Conservation (phyloP, 64 coral and sea anemone genomes). For the Montipora capricornis region DNA sequence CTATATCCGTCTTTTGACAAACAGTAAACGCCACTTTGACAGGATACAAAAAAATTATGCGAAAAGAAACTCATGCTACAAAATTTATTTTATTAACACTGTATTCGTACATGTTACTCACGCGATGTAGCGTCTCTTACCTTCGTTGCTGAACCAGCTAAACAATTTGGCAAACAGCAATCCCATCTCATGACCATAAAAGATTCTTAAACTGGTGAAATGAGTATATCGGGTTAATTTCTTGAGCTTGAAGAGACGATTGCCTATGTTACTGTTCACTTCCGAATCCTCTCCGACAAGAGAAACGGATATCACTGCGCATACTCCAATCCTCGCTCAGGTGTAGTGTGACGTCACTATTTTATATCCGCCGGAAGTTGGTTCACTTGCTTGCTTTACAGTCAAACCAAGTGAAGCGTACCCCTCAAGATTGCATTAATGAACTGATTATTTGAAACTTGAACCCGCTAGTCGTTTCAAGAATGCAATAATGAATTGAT, state of each 20-base stretch:
- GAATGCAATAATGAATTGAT: no score
- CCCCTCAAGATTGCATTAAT: no score
- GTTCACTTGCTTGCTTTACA: no score
- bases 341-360: conserved; percentile 3
- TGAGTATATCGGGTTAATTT: neutral
- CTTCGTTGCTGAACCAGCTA: conserved; percentile 94
- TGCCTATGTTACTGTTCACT: neutral
- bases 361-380: neutral
- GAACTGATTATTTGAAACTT: no score
- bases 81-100: neutral
- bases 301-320: neutral
- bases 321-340: neutral
- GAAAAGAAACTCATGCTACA: no score
- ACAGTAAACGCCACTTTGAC: neutral
- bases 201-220: conserved; percentile 6
- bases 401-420: no score
- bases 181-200: conserved; percentile 89
- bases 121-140: conserved; percentile 21
- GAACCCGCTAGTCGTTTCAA: no score
- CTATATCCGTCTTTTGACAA: neutral
- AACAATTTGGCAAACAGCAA: conserved; percentile 89
- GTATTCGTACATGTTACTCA: neutral
- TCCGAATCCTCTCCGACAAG: neutral
- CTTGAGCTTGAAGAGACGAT: neutral
- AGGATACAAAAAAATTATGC: neutral